phyloP scores from a whole-genome alignment of 2,888 invertebrate genomes.

The Polymixis flavicincta region DNA sequence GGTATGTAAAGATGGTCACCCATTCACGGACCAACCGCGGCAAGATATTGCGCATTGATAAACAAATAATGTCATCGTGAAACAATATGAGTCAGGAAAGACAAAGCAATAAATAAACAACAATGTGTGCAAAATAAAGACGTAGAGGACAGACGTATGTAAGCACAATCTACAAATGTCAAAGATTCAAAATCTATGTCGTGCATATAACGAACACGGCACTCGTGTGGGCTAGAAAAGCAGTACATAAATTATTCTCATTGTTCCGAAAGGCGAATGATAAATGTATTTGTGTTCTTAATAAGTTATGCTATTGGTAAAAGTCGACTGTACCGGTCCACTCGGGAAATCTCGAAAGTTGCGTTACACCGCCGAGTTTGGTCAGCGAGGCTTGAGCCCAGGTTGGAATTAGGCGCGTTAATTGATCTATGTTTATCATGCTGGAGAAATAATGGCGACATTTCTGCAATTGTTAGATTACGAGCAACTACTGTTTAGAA shows the following conservation, averaged over 20 bases:
- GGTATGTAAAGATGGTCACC: too few species aligned
- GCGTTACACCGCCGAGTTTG: conserved; percentile 68
- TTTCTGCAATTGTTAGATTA: conserved; percentile 61
- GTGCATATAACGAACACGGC: conserved; percentile 79
- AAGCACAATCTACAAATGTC: conserved; percentile 75
- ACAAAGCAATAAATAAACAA: conserved; percentile 63
- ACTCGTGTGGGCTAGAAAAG: conserved; percentile 83
- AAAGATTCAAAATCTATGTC: conserved; percentile 83
- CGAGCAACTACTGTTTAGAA: conserved; percentile 49
- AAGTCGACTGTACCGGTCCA: conserved; percentile 72
- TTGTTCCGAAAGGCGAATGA: conserved; percentile 84
- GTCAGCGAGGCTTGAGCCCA: conserved; percentile 53
- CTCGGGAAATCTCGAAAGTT: conserved; percentile 73
- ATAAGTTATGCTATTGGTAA: conserved; percentile 74
- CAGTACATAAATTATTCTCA: conserved; percentile 82
- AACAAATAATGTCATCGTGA: conserved; percentile 38
- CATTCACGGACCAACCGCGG: too few species aligned
- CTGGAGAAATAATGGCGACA: conserved; percentile 59
- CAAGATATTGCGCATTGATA: too few species aligned
- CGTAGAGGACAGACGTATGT: conserved; percentile 64
- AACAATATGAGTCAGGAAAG: conserved; percentile 47
- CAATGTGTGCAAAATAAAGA: conserved; percentile 65
- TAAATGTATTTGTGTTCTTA: conserved; percentile 81
- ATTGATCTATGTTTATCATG: conserved; percentile 69
- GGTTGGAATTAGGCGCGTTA: conserved; percentile 71